Conservation (phyloP, 2,113 vertebrate genomes). For the Pongo pygmaeus region DNA sequence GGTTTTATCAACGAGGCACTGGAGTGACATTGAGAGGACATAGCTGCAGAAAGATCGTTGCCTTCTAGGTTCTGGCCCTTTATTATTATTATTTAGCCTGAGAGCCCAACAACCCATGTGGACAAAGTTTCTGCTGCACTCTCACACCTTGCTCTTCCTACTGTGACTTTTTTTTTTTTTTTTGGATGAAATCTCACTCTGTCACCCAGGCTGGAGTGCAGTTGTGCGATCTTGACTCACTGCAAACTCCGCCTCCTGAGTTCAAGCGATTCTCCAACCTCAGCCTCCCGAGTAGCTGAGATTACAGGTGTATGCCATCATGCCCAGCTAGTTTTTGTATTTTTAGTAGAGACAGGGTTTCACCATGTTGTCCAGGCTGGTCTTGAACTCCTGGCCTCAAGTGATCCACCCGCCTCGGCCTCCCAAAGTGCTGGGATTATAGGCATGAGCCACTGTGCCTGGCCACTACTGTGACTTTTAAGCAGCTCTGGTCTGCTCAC, state of each 20-base stretch:
- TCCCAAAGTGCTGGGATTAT: not conserved
- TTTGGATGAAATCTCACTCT: not conserved
- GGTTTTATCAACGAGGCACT: not conserved
- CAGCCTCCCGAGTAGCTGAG: no score
- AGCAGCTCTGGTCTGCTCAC: not conserved
- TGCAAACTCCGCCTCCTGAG: not conserved
- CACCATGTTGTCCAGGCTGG: not conserved
- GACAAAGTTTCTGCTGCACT: not conserved
- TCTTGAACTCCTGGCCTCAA: not conserved
- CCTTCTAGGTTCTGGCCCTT: not conserved
- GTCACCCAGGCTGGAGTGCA: not conserved
- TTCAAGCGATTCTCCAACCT: no score
- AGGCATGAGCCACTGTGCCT: not conserved
- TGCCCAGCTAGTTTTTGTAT: not conserved
- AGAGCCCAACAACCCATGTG: no score
- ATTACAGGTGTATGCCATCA: not conserved
- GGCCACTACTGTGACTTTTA: not conserved
- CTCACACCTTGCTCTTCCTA: no score
- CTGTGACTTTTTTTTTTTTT: not conserved
- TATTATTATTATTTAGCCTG: not conserved
- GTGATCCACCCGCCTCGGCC: not conserved
- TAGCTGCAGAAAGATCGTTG: not conserved
- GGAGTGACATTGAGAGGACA: not conserved
- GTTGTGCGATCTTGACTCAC: not conserved
- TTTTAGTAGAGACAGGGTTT: not conserved